Conservation (phyloP, 2,888 invertebrate genomes). For the Tillus elongatus region DNA sequence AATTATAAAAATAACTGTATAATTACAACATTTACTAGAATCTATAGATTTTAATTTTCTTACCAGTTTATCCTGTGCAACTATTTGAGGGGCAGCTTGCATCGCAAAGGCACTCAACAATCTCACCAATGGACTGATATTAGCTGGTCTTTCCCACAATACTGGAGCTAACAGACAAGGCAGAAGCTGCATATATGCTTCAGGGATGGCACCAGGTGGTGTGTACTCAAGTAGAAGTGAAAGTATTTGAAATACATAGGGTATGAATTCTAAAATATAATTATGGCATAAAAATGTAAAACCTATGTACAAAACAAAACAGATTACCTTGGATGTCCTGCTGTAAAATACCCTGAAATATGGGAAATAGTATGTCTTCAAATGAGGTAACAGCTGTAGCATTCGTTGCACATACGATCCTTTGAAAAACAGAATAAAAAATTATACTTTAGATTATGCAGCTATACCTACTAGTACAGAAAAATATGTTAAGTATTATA, state of each 20-base stretch:
- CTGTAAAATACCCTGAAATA: slow-evolving; percentile 88
- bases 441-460: slow-evolving; percentile 6
- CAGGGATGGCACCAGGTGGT: slow-evolving; percentile 52
- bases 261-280: slow-evolving; percentile 76
- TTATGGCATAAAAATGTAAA: slow-evolving; percentile 6
- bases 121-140: slow-evolving; percentile 88
- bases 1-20: slow-evolving; percentile 7
- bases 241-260: slow-evolving; percentile 96
- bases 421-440: slow-evolving; percentile 32
- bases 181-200: slow-evolving; percentile 80
- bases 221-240: slow-evolving; percentile 76
- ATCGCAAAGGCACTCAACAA: slow-evolving; percentile 79
- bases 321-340: slow-evolving; percentile 79
- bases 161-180: slow-evolving; percentile 83
- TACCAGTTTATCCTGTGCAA: slow-evolving; percentile 62
- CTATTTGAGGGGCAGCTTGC: slow-evolving; percentile 60
- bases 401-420: slow-evolving; percentile 78
- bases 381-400: slow-evolving; percentile 74
- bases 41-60: slow-evolving; percentile 28
- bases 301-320: no score
- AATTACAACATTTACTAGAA: no score
- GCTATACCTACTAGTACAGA: background rate
- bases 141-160: slow-evolving; percentile 89
- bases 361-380: slow-evolving; percentile 87
- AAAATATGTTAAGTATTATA: no score